Evolutionary conservation across 92 coral and sea anemone species (phyloP).

Genomic region (Phenganax marumi): DNA sequence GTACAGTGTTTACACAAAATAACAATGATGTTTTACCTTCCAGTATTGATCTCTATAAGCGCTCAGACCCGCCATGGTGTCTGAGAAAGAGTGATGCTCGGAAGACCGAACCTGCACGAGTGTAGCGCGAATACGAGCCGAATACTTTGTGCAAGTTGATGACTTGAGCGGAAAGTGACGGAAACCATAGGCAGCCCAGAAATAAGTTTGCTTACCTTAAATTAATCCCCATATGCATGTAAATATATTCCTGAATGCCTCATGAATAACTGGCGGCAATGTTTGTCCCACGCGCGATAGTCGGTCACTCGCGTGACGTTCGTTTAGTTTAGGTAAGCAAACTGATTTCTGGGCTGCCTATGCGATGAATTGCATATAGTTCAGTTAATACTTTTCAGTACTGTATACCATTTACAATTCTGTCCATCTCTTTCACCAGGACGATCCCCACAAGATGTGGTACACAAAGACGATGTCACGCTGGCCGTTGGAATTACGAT

Average conservation of each 20-base stretch:
- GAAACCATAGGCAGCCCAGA: not conserved
- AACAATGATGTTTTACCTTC: conserved; percentile 50
- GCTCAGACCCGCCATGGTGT: conserved; percentile 97
- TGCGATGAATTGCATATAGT: too few species aligned
- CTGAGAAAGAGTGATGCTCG: not conserved
- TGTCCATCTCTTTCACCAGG: not conserved
- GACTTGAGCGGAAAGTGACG: not conserved
- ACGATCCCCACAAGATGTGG: not conserved
- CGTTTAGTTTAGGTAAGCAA: too few species aligned
- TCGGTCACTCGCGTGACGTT: too few species aligned
- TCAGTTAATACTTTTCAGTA: not conserved
- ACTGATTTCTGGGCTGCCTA: too few species aligned
- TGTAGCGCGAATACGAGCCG: not conserved
- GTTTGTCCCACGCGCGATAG: too few species aligned
- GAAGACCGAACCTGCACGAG: not conserved
- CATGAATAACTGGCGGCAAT: too few species aligned
- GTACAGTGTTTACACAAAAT: not conserved
- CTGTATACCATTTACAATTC: not conserved
- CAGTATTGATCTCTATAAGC: conserved; percentile 93
- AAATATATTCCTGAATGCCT: too few species aligned
- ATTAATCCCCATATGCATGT: too few species aligned
- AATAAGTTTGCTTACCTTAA: too few species aligned
- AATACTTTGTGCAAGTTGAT: not conserved
- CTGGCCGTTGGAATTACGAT: conserved; percentile 87
- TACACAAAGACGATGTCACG: conserved; percentile 2